Conservation (phyloP, 2,797 vertebrate genomes). For the Tarsius wallacei region DNA sequence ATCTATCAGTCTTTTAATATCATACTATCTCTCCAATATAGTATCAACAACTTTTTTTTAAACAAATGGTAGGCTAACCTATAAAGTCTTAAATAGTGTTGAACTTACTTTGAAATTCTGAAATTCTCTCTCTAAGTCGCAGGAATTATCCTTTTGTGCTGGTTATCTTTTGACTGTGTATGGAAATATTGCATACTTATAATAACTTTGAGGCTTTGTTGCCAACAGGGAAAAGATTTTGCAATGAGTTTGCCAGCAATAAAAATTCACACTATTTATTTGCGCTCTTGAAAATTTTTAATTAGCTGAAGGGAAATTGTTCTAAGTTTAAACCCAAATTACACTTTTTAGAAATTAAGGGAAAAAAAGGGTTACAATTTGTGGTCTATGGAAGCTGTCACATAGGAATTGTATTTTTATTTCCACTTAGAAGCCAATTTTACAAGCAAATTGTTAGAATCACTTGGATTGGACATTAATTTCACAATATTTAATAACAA, state of each 20-base stretch:
- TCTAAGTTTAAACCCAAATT: background rate
- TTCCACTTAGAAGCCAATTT: conserved; percentile 21
- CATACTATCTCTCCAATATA: background rate
- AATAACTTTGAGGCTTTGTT: background rate
- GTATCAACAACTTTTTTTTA: background rate
- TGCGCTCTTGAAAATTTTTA: conserved; percentile 24
- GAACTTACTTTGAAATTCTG: conserved; percentile 8
- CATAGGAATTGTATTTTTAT: conserved; percentile 32
- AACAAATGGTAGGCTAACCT: background rate
- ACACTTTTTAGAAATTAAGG: background rate
- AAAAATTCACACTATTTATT: background rate
- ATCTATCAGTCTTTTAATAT: background rate
- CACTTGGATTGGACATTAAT: conserved; percentile 26
- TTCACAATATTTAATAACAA: conserved; percentile 31
- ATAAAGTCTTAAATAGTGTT: background rate
- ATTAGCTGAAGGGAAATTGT: conserved; percentile 21
- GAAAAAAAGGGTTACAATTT: background rate
- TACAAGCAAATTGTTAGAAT: conserved; percentile 53
- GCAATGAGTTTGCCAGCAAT: background rate
- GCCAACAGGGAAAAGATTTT: background rate
- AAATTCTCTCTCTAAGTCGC: conserved; percentile 13
- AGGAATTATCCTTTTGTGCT: background rate
- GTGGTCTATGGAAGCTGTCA: background rate
- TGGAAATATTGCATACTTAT: background rate
- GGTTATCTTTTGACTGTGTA: background rate